phyloP scores from a whole-genome alignment of 2,797 vertebrate genomes.

The Enteromius paludinosus region DNA sequence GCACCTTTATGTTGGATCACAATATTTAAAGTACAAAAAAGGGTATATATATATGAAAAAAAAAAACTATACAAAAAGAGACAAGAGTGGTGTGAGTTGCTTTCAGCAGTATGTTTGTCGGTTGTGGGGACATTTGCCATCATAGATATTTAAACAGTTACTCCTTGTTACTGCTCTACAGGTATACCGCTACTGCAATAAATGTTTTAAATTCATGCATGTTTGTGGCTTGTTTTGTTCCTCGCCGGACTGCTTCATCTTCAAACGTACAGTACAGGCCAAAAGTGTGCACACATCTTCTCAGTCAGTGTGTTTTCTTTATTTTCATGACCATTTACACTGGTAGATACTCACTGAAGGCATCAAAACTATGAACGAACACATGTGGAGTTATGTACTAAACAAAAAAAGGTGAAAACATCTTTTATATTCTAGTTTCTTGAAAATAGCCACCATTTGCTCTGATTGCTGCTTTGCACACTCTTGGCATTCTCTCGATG shows the following conservation, averaged over 20 bases:
- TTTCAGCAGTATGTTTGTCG: conserved; percentile 95
- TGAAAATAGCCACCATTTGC: too few relatives aligned
- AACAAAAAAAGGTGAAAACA: too few relatives aligned
- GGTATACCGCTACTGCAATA: conserved; percentile 99
- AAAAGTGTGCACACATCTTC: too few relatives aligned
- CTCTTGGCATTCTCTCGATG: too few relatives aligned
- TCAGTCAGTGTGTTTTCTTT: too few relatives aligned
- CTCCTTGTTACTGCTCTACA: conserved; percentile 98
- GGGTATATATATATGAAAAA: too few relatives aligned
- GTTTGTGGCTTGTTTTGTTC: conserved; percentile 70
- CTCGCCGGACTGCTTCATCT: conserved; percentile 2
- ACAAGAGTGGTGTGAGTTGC: conserved; percentile 92
- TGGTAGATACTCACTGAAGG: too few relatives aligned
- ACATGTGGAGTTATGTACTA: too few relatives aligned
- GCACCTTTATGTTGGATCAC: conserved; percentile 88
- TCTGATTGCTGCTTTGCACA: too few relatives aligned
- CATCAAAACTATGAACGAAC: too few relatives aligned
- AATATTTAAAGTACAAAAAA: conserved; percentile 75
- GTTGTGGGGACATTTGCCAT: conserved; percentile 97
- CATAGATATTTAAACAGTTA: conserved; percentile 99
- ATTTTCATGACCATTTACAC: too few relatives aligned
- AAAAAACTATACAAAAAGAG: conserved; percentile 63
- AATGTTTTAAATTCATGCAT: conserved; percentile 94
- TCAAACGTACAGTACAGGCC: neutral
- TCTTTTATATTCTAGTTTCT: too few relatives aligned